phyloP scores from a whole-genome alignment of 2,888 invertebrate species.

The Panorpa germanica region DNA sequence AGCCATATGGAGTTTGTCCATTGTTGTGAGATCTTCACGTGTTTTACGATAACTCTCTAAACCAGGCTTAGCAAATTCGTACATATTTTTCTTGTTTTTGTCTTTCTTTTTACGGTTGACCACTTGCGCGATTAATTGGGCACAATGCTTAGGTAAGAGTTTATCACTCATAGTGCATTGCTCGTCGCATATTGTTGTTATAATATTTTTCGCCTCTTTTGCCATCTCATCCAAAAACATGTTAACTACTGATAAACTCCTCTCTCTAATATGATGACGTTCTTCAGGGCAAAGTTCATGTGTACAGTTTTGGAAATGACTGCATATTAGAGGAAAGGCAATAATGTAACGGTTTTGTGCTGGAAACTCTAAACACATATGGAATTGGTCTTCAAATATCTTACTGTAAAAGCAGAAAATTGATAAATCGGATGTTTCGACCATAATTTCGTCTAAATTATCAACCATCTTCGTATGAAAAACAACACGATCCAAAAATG shows the following conservation, averaged over 20 bases:
- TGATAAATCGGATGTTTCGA: constrained; percentile 93
- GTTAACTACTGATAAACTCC: constrained; percentile 90
- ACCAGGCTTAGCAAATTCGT: constrained; percentile 82
- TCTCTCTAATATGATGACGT: constrained; percentile 86
- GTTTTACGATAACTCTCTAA: constrained; percentile 92
- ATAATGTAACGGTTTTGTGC: constrained; percentile 96
- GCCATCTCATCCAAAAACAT: constrained; percentile 98
- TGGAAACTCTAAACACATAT: constrained; percentile 96
- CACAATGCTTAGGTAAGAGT: constrained; percentile 87
- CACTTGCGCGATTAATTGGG: constrained; percentile 70
- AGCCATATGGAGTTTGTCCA: constrained; percentile 98
- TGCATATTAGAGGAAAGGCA: constrained; percentile 93
- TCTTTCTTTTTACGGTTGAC: constrained; percentile 86
- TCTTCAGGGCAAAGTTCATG: constrained; percentile 98
- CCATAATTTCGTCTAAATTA: constrained; percentile 87
- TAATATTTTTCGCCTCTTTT: constrained; percentile 95
- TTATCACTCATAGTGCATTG: constrained; percentile 95
- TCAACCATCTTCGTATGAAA: constrained; percentile 99
- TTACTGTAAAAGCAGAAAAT: constrained; percentile 95
- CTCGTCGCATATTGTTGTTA: constrained; percentile 95
- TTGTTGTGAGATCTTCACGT: constrained; percentile 88
- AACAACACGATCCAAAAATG: constrained; percentile 83
- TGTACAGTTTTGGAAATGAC: constrained; percentile 94
- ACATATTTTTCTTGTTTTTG: constrained; percentile 71
- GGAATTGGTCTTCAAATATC: constrained; percentile 95